Evolutionary conservation across 2,888 invertebrate genomes (phyloP).

Genomic region (Clistopyga incitator): DNA sequence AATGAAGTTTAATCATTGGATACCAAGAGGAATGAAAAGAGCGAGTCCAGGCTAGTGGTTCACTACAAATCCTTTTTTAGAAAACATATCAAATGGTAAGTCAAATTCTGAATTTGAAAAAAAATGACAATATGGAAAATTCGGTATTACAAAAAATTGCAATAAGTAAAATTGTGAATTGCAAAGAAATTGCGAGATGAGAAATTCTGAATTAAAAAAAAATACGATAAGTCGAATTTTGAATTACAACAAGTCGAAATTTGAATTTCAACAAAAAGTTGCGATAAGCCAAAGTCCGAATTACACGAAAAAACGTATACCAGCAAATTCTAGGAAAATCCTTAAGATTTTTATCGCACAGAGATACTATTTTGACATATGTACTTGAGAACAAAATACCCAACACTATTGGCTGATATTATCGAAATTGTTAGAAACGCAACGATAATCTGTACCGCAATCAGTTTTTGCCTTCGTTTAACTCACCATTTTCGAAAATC

Average conservation of each 20-base stretch:
- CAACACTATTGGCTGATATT: not conserved
- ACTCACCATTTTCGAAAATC: not conserved
- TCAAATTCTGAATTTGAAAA: not conserved
- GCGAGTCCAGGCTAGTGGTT: conserved; percentile 13
- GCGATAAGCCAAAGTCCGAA: not conserved
- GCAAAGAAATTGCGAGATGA: no score
- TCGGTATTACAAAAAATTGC: not conserved
- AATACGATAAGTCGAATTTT: no score
- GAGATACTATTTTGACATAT: not conserved
- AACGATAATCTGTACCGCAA: not conserved
- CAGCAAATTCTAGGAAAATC: not conserved
- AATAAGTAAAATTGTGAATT: no score
- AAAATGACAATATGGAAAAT: not conserved
- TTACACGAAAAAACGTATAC: not conserved
- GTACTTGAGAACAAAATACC: not conserved
- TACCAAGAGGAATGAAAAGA: conserved; percentile 2
- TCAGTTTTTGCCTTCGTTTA: not conserved
- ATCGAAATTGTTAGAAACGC: not conserved
- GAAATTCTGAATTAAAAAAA: no score
- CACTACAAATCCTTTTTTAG: conserved; percentile 1
- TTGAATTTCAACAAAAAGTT: not conserved
- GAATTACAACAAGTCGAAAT: conserved; percentile 17
- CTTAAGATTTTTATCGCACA: not conserved
- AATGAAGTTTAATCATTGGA: conserved; percentile 22
- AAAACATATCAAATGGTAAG: conserved; percentile 58